A percentile compares a stretch with the other conserved stretches of the same genome.
Evolutionary conservation across 2,888 invertebrate genomes (phyloP).

Genomic region (Coenonympha arcania): DNA sequence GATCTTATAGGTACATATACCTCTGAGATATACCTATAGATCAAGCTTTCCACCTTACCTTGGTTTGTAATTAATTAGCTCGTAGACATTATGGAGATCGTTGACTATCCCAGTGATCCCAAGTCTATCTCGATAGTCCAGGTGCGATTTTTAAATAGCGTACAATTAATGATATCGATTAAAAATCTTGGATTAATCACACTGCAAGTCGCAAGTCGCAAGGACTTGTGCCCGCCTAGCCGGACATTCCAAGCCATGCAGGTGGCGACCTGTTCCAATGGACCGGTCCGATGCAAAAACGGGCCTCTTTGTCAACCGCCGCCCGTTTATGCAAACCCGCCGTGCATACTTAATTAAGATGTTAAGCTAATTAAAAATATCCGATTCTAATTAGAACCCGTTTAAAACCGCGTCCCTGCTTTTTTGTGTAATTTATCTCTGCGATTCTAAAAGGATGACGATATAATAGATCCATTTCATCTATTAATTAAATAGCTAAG

Average conservation of each 20-base stretch:
- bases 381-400: slow-evolving; percentile 17
- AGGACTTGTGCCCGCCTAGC: slow-evolving; percentile 28
- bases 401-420: slow-evolving; percentile 14
- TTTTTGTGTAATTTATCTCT: background rate
- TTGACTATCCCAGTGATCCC: too few relatives aligned
- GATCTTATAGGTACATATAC: too few relatives aligned
- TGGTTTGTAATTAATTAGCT: too few relatives aligned
- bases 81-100: too few relatives aligned
- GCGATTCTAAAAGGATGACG: background rate
- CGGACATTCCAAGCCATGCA: slow-evolving; percentile 57
- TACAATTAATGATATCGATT: slow-evolving; percentile 14
- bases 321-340: slow-evolving; percentile 29
- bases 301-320: slow-evolving; percentile 32
- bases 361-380: slow-evolving; percentile 24
- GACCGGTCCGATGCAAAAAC: slow-evolving; percentile 48
- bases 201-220: too few relatives aligned
- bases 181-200: slow-evolving; percentile 38
- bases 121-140: slow-evolving; percentile 4
- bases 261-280: slow-evolving; percentile 59
- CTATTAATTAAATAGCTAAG: too few relatives aligned
- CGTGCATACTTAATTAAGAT: slow-evolving; percentile 27
- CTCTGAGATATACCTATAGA: too few relatives aligned
- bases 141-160: slow-evolving; percentile 8
- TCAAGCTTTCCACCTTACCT: too few relatives aligned
- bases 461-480: too few relatives aligned